Evolutionary conservation across 2,888 invertebrate species (phyloP).

Genomic region (Lasius platythorax): DNA sequence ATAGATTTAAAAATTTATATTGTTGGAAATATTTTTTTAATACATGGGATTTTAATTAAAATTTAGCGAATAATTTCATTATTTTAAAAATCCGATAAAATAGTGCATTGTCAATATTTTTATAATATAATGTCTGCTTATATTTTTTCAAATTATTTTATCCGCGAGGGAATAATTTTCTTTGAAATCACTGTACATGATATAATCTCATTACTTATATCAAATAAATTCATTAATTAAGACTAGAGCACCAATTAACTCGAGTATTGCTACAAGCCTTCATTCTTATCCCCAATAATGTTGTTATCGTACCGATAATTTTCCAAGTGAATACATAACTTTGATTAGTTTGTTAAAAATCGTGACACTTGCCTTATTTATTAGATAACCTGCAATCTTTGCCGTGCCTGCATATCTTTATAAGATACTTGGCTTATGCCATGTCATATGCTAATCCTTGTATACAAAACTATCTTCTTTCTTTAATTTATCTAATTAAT

Average conservation of each 20-base stretch:
- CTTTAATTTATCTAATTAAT: slow-evolving; percentile 22
- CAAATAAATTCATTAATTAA: slow-evolving; percentile 48
- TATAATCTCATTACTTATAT: slow-evolving; percentile 9
- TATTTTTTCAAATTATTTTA: not conserved
- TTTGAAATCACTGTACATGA: slow-evolving; percentile 31
- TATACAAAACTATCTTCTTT: not conserved
- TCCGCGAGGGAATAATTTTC: slow-evolving; percentile 20
- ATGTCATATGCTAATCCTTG: not conserved
- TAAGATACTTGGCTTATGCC: not conserved
- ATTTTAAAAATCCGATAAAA: slow-evolving; percentile 3
- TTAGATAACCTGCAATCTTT: not conserved
- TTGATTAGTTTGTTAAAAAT: slow-evolving; percentile 41
- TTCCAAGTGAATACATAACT: slow-evolving; percentile 36
- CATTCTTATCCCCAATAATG: slow-evolving; percentile 8
- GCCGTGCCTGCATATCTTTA: not conserved
- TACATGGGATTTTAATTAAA: not conserved
- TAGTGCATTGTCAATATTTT: not conserved
- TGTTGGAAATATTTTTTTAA: not conserved
- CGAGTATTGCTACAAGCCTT: slow-evolving; percentile 32
- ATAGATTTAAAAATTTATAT: not conserved
- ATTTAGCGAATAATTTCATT: not conserved
- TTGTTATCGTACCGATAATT: slow-evolving; percentile 41
- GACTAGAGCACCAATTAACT: slow-evolving; percentile 46
- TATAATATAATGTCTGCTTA: not conserved
- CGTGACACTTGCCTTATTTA: slow-evolving; percentile 15